A percentile compares a stretch with the other conserved stretches of the same genome.
These are phyloP conservation scores for Meteorus colon DNA, from an alignment of 2,888 invertebrate species.

Conservation along the genomic window DNA sequence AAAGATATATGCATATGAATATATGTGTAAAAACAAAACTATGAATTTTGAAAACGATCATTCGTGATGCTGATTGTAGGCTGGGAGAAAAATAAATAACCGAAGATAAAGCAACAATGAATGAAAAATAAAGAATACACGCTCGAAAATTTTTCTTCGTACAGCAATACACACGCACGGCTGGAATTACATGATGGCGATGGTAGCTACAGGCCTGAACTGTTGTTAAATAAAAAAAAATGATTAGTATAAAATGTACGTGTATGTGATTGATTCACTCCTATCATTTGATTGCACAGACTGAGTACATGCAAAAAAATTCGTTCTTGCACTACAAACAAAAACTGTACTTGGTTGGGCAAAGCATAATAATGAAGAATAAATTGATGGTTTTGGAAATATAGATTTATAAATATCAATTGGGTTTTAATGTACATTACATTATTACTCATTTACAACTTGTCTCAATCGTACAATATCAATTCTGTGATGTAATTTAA, in stretches of 20 bases:
- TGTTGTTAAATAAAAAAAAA: conserved; percentile 53
- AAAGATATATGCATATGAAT: conserved; percentile 23
- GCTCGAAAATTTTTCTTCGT: not conserved
- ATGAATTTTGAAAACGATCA: conserved; percentile 39
- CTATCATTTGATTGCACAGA: conserved; percentile 53
- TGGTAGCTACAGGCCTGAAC: conserved; percentile 52
- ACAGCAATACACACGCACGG: conserved; percentile 17
- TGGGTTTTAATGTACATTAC: not conserved
- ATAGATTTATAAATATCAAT: conserved; percentile 17
- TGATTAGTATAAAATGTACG: conserved; percentile 52
- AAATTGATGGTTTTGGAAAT: conserved; percentile 50
- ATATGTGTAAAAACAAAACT: conserved; percentile 32
- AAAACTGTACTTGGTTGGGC: conserved; percentile 58
- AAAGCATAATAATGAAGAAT: conserved; percentile 51
- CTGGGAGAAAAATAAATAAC: conserved; percentile 22
- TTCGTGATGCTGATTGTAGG: conserved; percentile 48
- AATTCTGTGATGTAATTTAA: conserved; percentile 39
- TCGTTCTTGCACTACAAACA: conserved; percentile 42
- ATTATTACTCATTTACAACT: conserved; percentile 20
- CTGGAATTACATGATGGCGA: conserved; percentile 48
- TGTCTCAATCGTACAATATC: conserved; percentile 10
- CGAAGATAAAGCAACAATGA: conserved; percentile 29
- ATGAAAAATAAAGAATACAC: not conserved
- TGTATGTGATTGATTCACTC: conserved; percentile 58
- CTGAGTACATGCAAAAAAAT: conserved; percentile 53